A percentile compares a stretch with the other conserved stretches of the same genome.
Conservation (phyloP, 2,113 vertebrate species). For the Pomatostomus ruficeps region DNA sequence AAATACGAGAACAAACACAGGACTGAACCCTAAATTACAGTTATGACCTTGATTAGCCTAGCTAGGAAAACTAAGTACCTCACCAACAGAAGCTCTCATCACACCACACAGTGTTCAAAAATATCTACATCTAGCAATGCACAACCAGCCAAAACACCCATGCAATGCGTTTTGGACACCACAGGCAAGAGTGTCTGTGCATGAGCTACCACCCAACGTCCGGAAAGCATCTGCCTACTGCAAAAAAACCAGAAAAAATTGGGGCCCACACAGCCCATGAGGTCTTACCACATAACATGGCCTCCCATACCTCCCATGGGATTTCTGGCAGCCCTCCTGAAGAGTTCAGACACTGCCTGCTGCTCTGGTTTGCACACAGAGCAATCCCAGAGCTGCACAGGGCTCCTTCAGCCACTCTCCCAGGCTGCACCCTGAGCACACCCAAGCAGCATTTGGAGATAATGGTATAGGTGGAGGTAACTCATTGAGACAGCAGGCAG, state of each 20-base stretch:
- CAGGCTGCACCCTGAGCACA: background rate
- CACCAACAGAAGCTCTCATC: background rate
- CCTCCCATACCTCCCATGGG: background rate
- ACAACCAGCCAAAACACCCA: background rate
- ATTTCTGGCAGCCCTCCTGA: background rate
- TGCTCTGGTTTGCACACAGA: background rate
- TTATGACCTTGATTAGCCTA: background rate
- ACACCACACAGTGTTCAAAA: background rate
- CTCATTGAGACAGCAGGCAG: constrained; percentile 31
- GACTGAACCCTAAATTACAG: background rate
- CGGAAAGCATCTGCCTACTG: background rate
- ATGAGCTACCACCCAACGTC: background rate
- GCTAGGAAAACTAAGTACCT: background rate
- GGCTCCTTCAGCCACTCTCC: background rate
- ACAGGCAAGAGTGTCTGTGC: background rate
- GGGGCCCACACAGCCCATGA: background rate
- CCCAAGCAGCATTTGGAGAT: background rate
- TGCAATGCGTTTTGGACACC: background rate
- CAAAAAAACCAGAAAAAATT: background rate
- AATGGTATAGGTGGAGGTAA: constrained; percentile 19
- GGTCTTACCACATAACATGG: background rate
- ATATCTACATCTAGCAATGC: background rate
- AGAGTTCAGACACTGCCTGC: background rate
- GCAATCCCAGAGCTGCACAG: background rate
- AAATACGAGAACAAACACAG: background rate